phyloP scores from a whole-genome alignment of 1,140 invertebrate genomes.

The Tetraneura akinire region DNA sequence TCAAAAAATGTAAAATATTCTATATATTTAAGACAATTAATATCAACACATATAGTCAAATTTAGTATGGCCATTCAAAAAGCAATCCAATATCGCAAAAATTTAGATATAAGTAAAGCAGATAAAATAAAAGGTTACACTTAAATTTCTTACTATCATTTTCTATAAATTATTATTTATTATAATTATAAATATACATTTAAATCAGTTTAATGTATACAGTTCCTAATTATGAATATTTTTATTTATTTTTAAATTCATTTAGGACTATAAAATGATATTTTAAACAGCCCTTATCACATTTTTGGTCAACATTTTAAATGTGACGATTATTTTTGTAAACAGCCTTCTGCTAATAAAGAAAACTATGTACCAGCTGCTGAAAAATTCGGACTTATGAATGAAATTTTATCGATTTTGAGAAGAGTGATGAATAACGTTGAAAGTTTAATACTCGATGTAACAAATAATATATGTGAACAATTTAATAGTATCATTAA shows the following conservation, averaged over 20 bases:
- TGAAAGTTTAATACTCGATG: neutral
- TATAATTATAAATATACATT: neutral
- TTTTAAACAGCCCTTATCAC: neutral
- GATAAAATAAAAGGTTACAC: slow-evolving; percentile 1
- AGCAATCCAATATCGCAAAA: neutral
- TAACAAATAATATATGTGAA: neutral
- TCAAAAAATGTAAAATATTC: neutral
- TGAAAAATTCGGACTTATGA: neutral
- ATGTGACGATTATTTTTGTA: neutral
- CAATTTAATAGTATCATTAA: neutral
- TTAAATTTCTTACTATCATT: too few relatives aligned
- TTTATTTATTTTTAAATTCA: too few relatives aligned
- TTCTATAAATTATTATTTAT: neutral
- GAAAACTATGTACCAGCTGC: neutral
- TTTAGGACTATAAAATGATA: neutral
- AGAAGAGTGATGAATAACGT: neutral
- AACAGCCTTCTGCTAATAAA: neutral
- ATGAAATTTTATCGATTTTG: neutral
- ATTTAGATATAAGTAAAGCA: neutral
- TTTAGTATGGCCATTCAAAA: neutral
- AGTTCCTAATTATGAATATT: too few relatives aligned
- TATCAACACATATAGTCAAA: neutral
- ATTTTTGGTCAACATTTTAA: neutral
- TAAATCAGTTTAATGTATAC: too few relatives aligned
- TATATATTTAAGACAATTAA: neutral